Conservation (phyloP, 1,140 invertebrate genomes). For the Caenorhabditis remanei region DNA sequence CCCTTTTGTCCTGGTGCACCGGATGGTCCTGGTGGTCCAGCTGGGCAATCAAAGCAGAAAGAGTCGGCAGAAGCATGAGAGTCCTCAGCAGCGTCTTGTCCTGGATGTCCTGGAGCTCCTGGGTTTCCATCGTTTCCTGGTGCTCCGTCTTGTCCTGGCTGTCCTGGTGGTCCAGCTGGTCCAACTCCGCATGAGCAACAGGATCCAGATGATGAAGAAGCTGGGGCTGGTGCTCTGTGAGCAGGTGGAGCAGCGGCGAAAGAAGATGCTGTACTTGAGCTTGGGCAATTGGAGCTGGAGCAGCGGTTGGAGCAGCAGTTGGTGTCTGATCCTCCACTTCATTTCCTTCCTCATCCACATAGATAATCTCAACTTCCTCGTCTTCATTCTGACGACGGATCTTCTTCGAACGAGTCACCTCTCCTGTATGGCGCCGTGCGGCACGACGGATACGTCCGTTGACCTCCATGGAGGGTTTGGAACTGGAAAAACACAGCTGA, state of each 20-base stretch:
- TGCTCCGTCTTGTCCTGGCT: conserved; percentile 66
- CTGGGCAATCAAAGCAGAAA: conserved; percentile 72
- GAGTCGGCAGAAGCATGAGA: conserved; percentile 54
- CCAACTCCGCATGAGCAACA: conserved; percentile 64
- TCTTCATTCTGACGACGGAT: conserved; percentile 44
- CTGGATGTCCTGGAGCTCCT: conserved; percentile 60
- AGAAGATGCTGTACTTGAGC: neutral
- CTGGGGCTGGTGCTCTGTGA: neutral
- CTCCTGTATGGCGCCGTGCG: conserved; percentile 10
- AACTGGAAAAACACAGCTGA: too few species aligned
- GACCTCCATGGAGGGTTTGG: conserved; percentile 43
- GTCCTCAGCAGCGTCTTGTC: conserved; percentile 63
- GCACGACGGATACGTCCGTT: conserved; percentile 42
- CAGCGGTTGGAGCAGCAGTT: too few species aligned
- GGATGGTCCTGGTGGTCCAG: conserved; percentile 67
- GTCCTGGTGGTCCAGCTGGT: conserved; percentile 59
- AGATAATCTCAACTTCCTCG: conserved; percentile 38
- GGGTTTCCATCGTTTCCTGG: conserved; percentile 64
- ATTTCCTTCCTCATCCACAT: conserved; percentile 48
- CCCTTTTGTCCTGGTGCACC: conserved; percentile 71
- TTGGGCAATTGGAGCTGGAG: conserved; percentile 33
- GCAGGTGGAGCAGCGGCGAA: neutral
- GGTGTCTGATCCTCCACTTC: conserved; percentile 29
- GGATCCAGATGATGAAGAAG: conserved; percentile 32
- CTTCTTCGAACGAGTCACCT: neutral